Evolutionary conservation across 2,113 vertebrate genomes (phyloP).

Genomic region (Dipodomys merriami): DNA sequence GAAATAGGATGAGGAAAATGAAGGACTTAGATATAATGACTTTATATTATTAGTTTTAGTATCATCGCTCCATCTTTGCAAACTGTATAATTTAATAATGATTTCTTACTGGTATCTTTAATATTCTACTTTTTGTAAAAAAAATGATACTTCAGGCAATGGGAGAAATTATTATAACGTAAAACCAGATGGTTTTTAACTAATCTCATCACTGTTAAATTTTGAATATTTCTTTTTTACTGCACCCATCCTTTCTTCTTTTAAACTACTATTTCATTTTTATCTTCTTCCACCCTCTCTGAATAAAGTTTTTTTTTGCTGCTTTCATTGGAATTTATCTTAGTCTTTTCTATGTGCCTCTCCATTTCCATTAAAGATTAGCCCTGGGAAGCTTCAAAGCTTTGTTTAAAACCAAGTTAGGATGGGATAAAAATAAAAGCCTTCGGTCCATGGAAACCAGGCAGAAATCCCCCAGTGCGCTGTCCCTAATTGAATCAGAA

Average conservation of each 20-base stretch:
- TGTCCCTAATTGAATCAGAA: constrained; percentile 71
- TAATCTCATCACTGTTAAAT: constrained; percentile 42
- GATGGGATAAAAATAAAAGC: constrained; percentile 74
- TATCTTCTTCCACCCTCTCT: constrained; percentile 30
- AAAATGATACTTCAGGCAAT: constrained; percentile 53
- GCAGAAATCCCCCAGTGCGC: constrained; percentile 48
- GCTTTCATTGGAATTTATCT: constrained; percentile 59
- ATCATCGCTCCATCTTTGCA: background rate
- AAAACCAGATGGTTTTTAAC: constrained; percentile 51
- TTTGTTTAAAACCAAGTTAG: constrained; percentile 72
- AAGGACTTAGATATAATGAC: background rate
- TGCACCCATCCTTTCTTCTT: constrained; percentile 18
- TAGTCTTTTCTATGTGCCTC: constrained; percentile 58
- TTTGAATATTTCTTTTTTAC: constrained; percentile 43
- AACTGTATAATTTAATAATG: constrained; percentile 65
- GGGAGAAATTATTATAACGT: constrained; percentile 55
- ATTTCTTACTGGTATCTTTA: constrained; percentile 57
- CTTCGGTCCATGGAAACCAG: constrained; percentile 45
- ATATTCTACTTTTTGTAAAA: constrained; percentile 45
- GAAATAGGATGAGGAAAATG: constrained; percentile 34
- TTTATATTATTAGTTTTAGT: constrained; percentile 53
- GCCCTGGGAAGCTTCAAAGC: constrained; percentile 69
- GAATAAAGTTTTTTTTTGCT: constrained; percentile 27
- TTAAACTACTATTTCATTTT: constrained; percentile 56
- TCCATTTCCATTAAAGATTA: constrained; percentile 75